Conservation (phyloP, 30 jellyfish, hydroid and myxozoan species). For the Pelagia noctiluca region DNA sequence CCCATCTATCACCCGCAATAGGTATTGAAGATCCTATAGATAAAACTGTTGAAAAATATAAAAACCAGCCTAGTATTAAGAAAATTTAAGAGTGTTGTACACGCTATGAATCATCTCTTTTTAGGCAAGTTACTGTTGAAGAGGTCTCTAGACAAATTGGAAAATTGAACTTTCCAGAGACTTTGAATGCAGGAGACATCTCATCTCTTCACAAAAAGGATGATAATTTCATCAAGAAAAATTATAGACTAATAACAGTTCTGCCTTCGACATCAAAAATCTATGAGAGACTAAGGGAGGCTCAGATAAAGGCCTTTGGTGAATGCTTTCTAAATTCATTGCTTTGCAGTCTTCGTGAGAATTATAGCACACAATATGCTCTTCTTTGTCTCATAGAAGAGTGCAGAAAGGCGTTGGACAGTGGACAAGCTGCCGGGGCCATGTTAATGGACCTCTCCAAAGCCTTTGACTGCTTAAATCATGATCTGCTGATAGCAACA, state of each 20-base stretch:
- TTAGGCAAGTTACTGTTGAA: conserved; percentile 15
- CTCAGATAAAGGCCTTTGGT: conserved; percentile 14
- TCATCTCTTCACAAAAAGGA: no score
- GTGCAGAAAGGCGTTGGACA: conserved; percentile 45
- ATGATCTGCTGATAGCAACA: no score
- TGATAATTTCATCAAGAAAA: conserved; percentile 3
- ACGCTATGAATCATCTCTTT: background rate
- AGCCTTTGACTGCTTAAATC: no score
- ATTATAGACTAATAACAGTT: conserved; percentile 10
- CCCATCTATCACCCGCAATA: no score
- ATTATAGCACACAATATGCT: conserved; percentile 44
- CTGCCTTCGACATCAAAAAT: conserved; percentile 17
- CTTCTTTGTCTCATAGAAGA: conserved; percentile 19
- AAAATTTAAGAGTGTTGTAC: background rate
- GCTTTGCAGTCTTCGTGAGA: conserved; percentile 29
- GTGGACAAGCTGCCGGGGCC: conserved; percentile 6
- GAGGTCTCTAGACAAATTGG: background rate
- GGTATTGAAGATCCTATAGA: no score
- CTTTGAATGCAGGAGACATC: no score
- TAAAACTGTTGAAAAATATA: background rate
- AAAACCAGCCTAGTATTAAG: background rate
- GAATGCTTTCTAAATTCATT: conserved; percentile 1
- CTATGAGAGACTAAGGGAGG: conserved; percentile 25
- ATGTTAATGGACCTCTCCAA: background rate
- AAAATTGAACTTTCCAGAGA: conserved; percentile 3